Evolutionary conservation across 2,113 vertebrate species (phyloP).

Genomic region (Corythornis cristatus): DNA sequence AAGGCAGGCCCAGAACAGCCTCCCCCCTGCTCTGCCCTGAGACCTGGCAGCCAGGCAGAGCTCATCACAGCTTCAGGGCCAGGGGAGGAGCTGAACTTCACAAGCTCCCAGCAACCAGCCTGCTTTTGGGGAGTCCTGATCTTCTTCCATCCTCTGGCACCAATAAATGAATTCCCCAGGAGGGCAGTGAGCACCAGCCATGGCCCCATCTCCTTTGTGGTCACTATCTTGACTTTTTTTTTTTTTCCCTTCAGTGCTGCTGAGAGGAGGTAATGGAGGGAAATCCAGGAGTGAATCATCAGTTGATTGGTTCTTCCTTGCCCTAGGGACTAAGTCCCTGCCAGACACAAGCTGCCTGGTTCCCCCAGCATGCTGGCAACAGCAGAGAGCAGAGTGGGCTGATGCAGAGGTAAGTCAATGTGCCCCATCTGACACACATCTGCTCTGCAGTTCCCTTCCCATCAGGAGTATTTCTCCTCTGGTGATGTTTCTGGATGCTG

Average conservation of each 20-base stretch:
- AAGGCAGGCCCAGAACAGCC: background rate
- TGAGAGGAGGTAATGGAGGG: background rate
- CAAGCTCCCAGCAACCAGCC: background rate
- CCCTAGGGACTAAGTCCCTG: background rate
- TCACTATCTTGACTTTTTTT: background rate
- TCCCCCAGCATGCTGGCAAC: background rate
- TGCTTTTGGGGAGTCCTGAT: background rate
- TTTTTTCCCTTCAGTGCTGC: background rate
- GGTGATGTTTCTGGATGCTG: background rate
- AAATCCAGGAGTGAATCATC: background rate
- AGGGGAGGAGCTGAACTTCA: background rate
- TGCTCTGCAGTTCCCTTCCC: background rate
- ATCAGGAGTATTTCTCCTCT: background rate
- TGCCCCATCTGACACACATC: background rate
- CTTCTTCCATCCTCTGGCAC: background rate
- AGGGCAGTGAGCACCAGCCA: background rate
- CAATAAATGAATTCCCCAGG: background rate
- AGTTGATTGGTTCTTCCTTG: background rate
- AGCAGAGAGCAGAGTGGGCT: background rate
- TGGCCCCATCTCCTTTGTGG: background rate
- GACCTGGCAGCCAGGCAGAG: background rate
- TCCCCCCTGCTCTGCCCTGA: background rate
- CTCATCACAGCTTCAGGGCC: background rate
- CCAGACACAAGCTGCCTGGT: fast-evolving
- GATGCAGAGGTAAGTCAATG: background rate